phyloP scores from a whole-genome alignment of 2,113 vertebrate species.

The Axis porcinus region DNA sequence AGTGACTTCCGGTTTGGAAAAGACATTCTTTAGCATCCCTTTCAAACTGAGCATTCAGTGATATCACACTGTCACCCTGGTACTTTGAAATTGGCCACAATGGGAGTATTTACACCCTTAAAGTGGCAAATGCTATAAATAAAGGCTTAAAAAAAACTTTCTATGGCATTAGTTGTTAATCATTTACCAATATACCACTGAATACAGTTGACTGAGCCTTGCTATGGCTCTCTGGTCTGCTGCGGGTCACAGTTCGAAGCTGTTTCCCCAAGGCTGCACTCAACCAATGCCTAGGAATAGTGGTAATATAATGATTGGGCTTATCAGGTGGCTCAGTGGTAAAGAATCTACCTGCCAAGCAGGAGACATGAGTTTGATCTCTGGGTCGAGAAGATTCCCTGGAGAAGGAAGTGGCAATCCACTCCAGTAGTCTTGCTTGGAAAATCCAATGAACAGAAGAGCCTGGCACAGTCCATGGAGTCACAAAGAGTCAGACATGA shows the following conservation, averaged over 20 bases:
- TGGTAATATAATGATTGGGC: neutral
- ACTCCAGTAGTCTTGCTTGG: neutral
- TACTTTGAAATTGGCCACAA: neutral
- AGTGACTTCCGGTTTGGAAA: neutral
- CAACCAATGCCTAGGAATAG: neutral
- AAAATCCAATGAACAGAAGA: neutral
- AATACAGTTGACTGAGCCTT: neutral
- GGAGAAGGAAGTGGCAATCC: neutral
- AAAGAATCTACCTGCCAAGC: neutral
- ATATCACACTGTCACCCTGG: neutral
- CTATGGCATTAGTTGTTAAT: neutral
- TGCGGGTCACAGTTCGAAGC: neutral
- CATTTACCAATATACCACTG: neutral
- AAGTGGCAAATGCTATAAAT: neutral
- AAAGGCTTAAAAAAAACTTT: neutral
- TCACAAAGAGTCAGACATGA: rapidly evolving
- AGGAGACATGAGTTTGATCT: neutral
- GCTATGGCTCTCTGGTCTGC: neutral
- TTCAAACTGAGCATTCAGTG: neutral
- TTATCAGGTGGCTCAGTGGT: neutral
- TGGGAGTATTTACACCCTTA: neutral
- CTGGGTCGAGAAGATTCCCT: neutral
- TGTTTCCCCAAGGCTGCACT: neutral
- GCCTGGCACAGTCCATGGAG: neutral
- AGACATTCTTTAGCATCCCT: neutral